Conservation (phyloP, 2,888 invertebrate genomes). For the Tetramorium bicarinatum region DNA sequence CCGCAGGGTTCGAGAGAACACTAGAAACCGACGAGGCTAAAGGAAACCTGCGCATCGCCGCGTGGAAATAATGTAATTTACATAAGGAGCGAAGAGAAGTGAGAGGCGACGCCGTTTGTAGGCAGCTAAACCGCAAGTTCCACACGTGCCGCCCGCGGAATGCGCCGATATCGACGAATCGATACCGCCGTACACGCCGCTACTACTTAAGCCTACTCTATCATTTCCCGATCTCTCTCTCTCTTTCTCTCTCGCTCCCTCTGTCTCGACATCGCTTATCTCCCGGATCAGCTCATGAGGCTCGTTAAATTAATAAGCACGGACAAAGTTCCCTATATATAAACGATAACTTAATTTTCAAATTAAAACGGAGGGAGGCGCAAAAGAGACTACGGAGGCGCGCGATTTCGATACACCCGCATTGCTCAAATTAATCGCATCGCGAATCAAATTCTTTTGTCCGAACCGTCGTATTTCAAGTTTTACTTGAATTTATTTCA, state of each 20-base stretch:
- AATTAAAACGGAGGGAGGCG: background rate
- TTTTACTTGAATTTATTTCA: background rate
- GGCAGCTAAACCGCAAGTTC: conserved; percentile 58
- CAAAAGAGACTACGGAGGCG: background rate
- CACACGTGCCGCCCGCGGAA: conserved; percentile 35
- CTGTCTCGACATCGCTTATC: background rate
- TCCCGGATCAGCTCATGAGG: background rate
- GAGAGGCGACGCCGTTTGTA: conserved; percentile 32
- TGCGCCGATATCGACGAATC: conserved; percentile 56
- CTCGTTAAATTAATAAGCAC: conserved; percentile 38
- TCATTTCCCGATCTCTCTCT: conserved; percentile 1
- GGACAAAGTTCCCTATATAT: background rate
- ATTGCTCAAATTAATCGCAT: background rate
- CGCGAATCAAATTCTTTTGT: conserved; percentile 17
- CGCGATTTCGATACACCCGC: background rate
- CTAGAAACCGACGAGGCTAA: conserved; percentile 24
- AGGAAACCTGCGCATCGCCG: conserved; percentile 47
- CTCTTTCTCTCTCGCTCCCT: no score
- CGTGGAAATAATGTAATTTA: conserved; percentile 61
- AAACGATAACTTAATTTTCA: conserved; percentile 43
- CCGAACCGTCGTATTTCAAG: background rate
- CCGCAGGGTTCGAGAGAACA: conserved; percentile 8
- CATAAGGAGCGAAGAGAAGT: conserved; percentile 54
- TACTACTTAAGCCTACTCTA: conserved; percentile 21
- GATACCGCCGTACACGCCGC: conserved; percentile 30